Percentiles rank a stretch among this genome's conserved stretches.
Conservation (phyloP, 2,888 invertebrate genomes). For the Acanthosoma haemorrhoidale region DNA sequence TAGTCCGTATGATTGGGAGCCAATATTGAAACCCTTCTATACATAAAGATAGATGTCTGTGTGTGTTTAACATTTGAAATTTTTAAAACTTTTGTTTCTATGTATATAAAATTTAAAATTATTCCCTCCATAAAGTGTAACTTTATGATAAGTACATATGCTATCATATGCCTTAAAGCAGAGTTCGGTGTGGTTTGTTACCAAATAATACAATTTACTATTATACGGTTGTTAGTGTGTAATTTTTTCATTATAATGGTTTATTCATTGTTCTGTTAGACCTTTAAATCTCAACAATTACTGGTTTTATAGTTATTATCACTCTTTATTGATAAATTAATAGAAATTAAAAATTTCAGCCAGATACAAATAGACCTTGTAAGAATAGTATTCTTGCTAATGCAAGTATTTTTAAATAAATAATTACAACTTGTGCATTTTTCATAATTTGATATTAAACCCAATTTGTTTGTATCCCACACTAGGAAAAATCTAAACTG, state of each 20-base stretch:
- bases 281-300: neutral
- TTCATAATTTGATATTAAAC: neutral
- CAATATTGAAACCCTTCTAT: no score
- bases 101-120: slow-evolving; percentile 7
- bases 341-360: neutral
- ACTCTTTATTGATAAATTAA: neutral
- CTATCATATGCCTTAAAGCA: slow-evolving; percentile 12
- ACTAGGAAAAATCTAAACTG: neutral
- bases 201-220: neutral
- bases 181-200: slow-evolving; percentile 1
- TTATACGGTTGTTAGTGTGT: neutral
- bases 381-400: neutral
- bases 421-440: neutral
- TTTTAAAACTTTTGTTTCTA: neutral
- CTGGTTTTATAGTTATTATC: no score
- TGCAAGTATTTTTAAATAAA: neutral
- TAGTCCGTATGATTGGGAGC: no score
- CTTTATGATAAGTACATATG: slow-evolving; percentile 2
- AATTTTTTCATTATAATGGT: neutral
- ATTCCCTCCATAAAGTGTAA: slow-evolving; percentile 4
- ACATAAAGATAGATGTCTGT: neutral
- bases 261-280: neutral
- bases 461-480: neutral
- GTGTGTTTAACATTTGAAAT: neutral
- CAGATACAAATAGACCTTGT: neutral